These are phyloP conservation scores for Stenopsyche tienmushanensis DNA, from an alignment of 1,140 invertebrate genomes.

Conservation along the genomic window DNA sequence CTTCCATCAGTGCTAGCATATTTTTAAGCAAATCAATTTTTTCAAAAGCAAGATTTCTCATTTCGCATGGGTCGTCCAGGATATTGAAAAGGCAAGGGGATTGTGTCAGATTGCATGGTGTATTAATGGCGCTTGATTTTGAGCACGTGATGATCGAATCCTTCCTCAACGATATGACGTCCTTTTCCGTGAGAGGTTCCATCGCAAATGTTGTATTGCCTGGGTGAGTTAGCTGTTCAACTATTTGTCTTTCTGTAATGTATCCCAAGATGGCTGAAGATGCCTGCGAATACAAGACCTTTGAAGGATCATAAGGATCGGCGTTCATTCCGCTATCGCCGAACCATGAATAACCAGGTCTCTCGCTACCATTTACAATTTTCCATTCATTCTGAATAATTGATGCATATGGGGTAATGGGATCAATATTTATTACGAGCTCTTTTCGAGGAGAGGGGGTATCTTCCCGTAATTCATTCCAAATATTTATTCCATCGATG, in stretches of 20 bases:
- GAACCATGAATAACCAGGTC: conserved; percentile 57
- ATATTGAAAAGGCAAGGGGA: conserved; percentile 72
- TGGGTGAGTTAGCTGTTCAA: conserved; percentile 42
- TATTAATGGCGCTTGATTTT: conserved; percentile 25
- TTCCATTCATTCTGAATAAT: conserved; percentile 72
- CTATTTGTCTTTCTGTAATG: conserved; percentile 50
- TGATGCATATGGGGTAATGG: conserved; percentile 60
- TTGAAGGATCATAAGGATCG: conserved; percentile 49
- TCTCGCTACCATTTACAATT: conserved; percentile 64
- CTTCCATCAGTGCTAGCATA: conserved; percentile 52
- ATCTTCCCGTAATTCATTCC: conserved; percentile 61
- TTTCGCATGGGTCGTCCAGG: conserved; percentile 74
- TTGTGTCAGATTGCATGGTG: conserved; percentile 27
- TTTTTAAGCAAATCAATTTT: conserved; percentile 51
- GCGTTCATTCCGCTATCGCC: conserved; percentile 56
- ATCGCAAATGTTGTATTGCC: not conserved
- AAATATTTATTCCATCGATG: conserved; percentile 73
- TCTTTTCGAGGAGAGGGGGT: conserved; percentile 59
- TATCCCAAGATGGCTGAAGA: conserved; percentile 52
- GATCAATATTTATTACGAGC: conserved; percentile 74
- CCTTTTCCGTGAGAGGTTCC: conserved; percentile 9
- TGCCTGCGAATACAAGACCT: conserved; percentile 53
- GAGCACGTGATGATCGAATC: conserved; percentile 28
- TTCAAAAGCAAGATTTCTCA: conserved; percentile 62
- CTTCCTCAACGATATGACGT: conserved; percentile 14